These are phyloP conservation scores for Latrodectus geometricus DNA, from an alignment of 1,140 invertebrate genomes.

Conservation along the genomic window DNA sequence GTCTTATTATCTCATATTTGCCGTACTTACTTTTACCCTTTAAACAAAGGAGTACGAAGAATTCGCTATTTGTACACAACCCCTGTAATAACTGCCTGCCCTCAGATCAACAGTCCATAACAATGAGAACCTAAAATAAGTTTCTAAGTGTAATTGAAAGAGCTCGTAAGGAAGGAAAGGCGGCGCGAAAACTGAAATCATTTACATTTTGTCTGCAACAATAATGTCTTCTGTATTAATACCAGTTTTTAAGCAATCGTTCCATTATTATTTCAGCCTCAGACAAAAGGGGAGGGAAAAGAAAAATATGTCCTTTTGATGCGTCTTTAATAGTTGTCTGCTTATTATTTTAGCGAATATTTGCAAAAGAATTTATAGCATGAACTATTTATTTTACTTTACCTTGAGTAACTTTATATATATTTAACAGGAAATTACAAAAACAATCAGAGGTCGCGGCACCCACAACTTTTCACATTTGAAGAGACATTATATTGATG, in stretches of 20 bases:
- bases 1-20: too few relatives aligned
- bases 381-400: too few relatives aligned
- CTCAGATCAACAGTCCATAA: constrained; percentile 32
- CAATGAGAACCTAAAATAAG: constrained; percentile 26
- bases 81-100: background rate
- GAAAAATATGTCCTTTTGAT: background rate
- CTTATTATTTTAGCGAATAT: too few relatives aligned
- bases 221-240: constrained; percentile 7
- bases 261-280: background rate
- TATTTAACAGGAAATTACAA: too few relatives aligned
- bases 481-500: too few relatives aligned
- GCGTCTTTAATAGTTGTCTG: background rate
- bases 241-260: constrained; percentile 2
- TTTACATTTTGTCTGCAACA: constrained; percentile 11
- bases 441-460: too few relatives aligned
- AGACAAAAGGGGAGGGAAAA: background rate
- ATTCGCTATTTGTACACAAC: too few relatives aligned
- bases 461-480: too few relatives aligned
- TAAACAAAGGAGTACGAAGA: too few relatives aligned
- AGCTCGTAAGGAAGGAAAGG: constrained; percentile 10
- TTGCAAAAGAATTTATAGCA: too few relatives aligned
- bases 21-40: too few relatives aligned
- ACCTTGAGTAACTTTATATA: too few relatives aligned
- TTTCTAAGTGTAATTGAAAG: constrained; percentile 37
- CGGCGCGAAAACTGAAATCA: constrained; percentile 4